Percentiles rank a stretch among this genome's conserved stretches.
Evolutionary conservation across 2,888 invertebrate genomes (phyloP).

Genomic region (Athrips mouffetella): DNA sequence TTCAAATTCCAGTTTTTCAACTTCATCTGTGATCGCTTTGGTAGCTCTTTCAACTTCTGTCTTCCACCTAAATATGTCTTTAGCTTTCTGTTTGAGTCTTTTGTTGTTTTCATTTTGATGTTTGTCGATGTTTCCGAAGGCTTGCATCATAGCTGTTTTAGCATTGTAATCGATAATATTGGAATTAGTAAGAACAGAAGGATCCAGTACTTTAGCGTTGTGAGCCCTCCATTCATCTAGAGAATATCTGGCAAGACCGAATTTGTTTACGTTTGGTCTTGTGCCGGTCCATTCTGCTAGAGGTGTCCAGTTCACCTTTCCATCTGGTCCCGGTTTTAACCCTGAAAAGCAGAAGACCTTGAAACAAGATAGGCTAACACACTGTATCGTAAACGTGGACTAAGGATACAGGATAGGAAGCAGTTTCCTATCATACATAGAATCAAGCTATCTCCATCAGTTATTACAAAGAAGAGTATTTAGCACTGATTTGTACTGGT

Average conservation of each 20-base stretch:
- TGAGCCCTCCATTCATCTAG: slow-evolving; percentile 84
- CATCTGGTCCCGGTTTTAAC: slow-evolving; percentile 82
- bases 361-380: too few species aligned
- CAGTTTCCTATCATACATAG: too few species aligned
- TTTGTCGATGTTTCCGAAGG: slow-evolving; percentile 82
- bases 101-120: slow-evolving; percentile 83
- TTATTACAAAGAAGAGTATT: too few species aligned
- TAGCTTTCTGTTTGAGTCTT: slow-evolving; percentile 80
- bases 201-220: slow-evolving; percentile 74
- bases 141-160: slow-evolving; percentile 80
- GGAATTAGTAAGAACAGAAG: slow-evolving; percentile 70
- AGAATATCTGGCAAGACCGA: slow-evolving; percentile 85
- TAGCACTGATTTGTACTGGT: too few species aligned
- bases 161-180: slow-evolving; percentile 80
- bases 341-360: too few species aligned
- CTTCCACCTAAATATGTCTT: slow-evolving; percentile 86
- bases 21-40: slow-evolving; percentile 83
- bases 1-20: slow-evolving; percentile 82
- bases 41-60: slow-evolving; percentile 84
- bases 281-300: slow-evolving; percentile 84
- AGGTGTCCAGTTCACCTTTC: slow-evolving; percentile 86
- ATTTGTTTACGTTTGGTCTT: slow-evolving; percentile 85
- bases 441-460: too few species aligned
- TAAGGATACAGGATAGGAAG: too few species aligned
- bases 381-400: too few species aligned